Evolutionary conservation across 23 tunicate species (phyloP), one percentile per base, ranked within the genome.

Genomic region (Ciona savignyi): DNA sequence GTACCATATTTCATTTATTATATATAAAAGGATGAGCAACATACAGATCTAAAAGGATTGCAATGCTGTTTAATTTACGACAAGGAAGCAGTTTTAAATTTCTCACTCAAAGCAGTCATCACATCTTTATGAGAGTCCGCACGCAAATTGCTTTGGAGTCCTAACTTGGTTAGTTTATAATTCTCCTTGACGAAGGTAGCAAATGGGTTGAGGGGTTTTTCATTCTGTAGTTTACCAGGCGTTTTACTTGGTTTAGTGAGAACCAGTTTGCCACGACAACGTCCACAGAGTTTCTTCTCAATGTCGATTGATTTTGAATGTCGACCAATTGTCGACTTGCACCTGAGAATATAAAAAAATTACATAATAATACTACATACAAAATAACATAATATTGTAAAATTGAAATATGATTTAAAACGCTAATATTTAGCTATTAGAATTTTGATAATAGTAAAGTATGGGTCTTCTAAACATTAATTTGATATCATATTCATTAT

Each of bases 291-390:
- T 65, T 80, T 81, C 69, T 78, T 85, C 23, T 64, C 63, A 6
- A 80, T 82, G 60, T 91, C 80, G 51, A 91, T 66, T 1, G 97
- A 91, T 63, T 91, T 91, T 29, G 97, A 91, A 78, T 91, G 97
- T 32, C 97, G 74, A 1, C 97, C 97, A 51, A 87, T 74, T 4
- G 33, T 66, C 29, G 75, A 73, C 2, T 71, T 64, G 51, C 97
- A 91, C 67, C 84, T 84, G 23, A 11, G 33, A n/a, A n/a, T n/a
- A n/a, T n/a, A n/a, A n/a, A n/a, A n/a, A n/a, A n/a, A n/a, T n/a
- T n/a, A n/a, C n/a, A n/a, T n/a, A n/a, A n/a, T n/a, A n/a, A n/a
- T n/a, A n/a, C n/a, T n/a, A n/a, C n/a, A n/a, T n/a, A n/a, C n/a
- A n/a, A n/a, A n/a, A n/a, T n/a, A n/a, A n/a, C n/a, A n/a, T n/a